Percentiles rank a stretch among this genome's conserved stretches.
phyloP scores from a whole-genome alignment of 2,888 invertebrate genomes.

The Onthophagus sagittarius region DNA sequence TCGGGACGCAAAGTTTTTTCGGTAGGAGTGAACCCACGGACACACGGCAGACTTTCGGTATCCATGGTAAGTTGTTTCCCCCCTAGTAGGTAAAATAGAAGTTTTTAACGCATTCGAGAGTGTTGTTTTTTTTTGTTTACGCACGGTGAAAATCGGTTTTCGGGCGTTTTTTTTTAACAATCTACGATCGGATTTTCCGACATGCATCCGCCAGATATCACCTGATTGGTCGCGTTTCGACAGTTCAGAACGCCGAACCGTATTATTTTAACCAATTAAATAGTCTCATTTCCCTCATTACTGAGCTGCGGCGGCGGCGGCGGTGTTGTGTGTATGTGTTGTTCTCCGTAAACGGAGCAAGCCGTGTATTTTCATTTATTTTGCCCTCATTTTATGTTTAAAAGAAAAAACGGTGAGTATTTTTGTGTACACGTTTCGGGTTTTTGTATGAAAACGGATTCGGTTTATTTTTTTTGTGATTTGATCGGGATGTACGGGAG shows the following conservation, averaged over 20 bases:
- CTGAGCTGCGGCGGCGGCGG: slow-evolving; percentile 34
- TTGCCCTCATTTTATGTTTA: neutral
- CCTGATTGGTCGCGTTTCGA: slow-evolving; percentile 52
- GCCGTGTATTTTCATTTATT: slow-evolving; percentile 21
- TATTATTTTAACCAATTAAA: slow-evolving; percentile 53
- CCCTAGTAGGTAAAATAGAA: slow-evolving; percentile 20
- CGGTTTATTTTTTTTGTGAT: slow-evolving; percentile 14
- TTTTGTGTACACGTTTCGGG: neutral
- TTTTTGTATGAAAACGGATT: slow-evolving; percentile 11
- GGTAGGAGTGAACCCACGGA: slow-evolving; percentile 31
- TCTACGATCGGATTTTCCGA: slow-evolving; percentile 11
- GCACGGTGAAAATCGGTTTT: slow-evolving; percentile 3
- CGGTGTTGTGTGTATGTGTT: slow-evolving; percentile 25
- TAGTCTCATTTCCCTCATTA: slow-evolving; percentile 42
- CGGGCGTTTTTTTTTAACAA: neutral
- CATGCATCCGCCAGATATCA: slow-evolving; percentile 46
- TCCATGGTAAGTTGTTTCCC: slow-evolving; percentile 46
- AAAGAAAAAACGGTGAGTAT: neutral
- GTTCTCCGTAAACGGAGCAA: neutral
- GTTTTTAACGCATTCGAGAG: slow-evolving; percentile 1
- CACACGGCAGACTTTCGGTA: slow-evolving; percentile 43
- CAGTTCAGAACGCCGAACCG: slow-evolving; percentile 48
- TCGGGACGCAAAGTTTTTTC: slow-evolving; percentile 28
- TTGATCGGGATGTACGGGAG: slow-evolving; percentile 13
- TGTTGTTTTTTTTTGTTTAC: neutral